Percentiles rank a stretch among this genome's conserved stretches.
These are phyloP conservation scores for Dallia pectoralis DNA, from an alignment of 2,797 vertebrate species.

Conservation along the genomic window DNA sequence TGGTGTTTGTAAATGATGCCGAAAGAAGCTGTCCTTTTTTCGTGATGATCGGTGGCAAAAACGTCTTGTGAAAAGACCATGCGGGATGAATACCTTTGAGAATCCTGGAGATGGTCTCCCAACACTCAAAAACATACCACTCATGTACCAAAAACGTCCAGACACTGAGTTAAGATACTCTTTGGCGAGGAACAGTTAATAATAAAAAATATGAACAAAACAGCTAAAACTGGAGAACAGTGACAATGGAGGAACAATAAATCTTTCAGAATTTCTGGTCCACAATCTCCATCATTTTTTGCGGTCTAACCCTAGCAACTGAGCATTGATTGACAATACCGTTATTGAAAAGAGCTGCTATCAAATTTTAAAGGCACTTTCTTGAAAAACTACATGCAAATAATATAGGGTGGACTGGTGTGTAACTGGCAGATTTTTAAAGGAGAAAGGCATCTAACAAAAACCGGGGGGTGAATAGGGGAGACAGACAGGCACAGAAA, in stretches of 20 bases:
- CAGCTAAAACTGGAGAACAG: not conserved
- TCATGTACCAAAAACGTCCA: not conserved
- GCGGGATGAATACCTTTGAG: no score
- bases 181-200: not conserved
- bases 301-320: not conserved
- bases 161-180: not conserved
- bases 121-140: slow-evolving; percentile 6
- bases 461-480: slow-evolving; percentile 53
- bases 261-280: not conserved
- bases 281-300: not conserved
- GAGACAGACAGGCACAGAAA: slow-evolving; percentile 46
- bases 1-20: no score
- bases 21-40: no score
- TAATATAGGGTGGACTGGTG: slow-evolving; percentile 16
- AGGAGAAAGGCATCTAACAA: slow-evolving; percentile 63
- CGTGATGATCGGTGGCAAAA: not conserved
- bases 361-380: slow-evolving; percentile 1
- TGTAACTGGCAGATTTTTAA: slow-evolving; percentile 68
- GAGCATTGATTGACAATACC: not conserved
- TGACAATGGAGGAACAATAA: not conserved
- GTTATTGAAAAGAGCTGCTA: not conserved
- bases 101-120: not conserved
- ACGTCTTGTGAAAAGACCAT: no score
- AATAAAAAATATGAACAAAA: not conserved
- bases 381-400: not conserved